Evolutionary conservation across 2,113 vertebrate genomes (phyloP), one percentile per base, ranked within the genome.

Genomic region (Ammodytes dubius): DNA sequence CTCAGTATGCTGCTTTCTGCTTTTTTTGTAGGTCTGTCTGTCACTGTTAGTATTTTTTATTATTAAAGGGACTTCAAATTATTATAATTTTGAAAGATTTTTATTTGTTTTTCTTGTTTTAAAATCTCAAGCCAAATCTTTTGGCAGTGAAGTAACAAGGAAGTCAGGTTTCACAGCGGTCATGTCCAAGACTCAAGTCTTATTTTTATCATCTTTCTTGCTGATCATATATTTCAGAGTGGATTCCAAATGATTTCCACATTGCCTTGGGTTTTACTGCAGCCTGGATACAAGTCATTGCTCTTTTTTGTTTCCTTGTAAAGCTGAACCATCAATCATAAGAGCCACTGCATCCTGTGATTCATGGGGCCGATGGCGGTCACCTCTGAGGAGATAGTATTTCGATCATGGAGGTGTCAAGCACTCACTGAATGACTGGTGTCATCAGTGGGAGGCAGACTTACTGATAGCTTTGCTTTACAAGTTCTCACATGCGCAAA

Each of bases 381-480:
- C 74, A 59, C 13, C 54, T 89, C 60, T 43, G 57, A 77, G 45
- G 27, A 19, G 40, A 46, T 2, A 43, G 50, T 10, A 4, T 50
- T 73, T 81, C 10, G 9, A 82, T 85, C 79, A 70, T 13, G 49
- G 61, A 60, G 52, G 56, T 77, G 72, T 80, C 66, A 75, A 58
- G 45, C 50, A n/a, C 64, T 69, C 19, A 40, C 69, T 49, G 39
- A 64, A 49, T 50, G 59, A 77, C 82, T 54, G 65, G 47, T 79
- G 54, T 72, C 67, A 58, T 75, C 69, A 40, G 58, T 50, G 77
- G 58, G 72, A 59, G 60, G 80, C 73, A 46, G 73, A 66, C 66
- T 90, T 86, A 87, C 67, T 86, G 82, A 86, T 82, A 64, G 79
- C 64, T 79, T 58, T 19, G 74, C 56, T 80, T 82, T 81, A 81